Base-by-base conservation (phyloP, 2,797 vertebrate species). In the Valencia hispanica region DNA sequence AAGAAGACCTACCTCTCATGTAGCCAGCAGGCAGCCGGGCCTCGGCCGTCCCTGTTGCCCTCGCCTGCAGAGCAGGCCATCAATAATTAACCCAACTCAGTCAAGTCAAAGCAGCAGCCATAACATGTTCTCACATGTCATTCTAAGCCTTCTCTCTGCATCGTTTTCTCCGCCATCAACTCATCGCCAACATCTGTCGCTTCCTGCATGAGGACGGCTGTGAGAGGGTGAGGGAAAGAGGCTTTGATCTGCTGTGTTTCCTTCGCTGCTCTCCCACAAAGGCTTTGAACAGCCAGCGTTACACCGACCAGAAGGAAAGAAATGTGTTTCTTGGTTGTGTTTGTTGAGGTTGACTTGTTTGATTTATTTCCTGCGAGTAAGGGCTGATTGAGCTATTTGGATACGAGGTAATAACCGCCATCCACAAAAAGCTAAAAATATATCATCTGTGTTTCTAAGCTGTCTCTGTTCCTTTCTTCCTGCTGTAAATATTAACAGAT, bases 51-150 rank as follows among this genome's bases (percentile, higher is more conserved):
- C 79, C 80, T 84, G 81, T 55, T 75, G 86, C 50, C 76, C 74
- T 80, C 25, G 22, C 84, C 79, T 84, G 82, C 84, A 83, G 83
- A 88, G 78, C 75, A 88, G 93, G 87, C 87, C 91, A 91, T 92
- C 75, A 90, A 93, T 94, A 93, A 94, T 95, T 92, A 93, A 93
- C 89, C 90, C 83, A 39, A 69, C 78, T 25, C 87, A 89, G 92
- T 91, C 90, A 86, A 85, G 84, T 92, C 86, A 81, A 84, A 83
- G 85, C 86, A 81, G 85, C 83, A 86, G 86, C 88, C 89, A 84
- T 72, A 88, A 88, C 89, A 89, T 90, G 94, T 92, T 90, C 90
- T 87, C 82, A 68, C 88, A 86, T 88, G 92, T 92, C 90, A 81
- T 82, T 84, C 87, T 82, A 81, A 90, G 82, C 84, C 90, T 88